Base-by-base conservation (phyloP, 2,113 vertebrate genomes). In the Rutilus rutilus region DNA sequence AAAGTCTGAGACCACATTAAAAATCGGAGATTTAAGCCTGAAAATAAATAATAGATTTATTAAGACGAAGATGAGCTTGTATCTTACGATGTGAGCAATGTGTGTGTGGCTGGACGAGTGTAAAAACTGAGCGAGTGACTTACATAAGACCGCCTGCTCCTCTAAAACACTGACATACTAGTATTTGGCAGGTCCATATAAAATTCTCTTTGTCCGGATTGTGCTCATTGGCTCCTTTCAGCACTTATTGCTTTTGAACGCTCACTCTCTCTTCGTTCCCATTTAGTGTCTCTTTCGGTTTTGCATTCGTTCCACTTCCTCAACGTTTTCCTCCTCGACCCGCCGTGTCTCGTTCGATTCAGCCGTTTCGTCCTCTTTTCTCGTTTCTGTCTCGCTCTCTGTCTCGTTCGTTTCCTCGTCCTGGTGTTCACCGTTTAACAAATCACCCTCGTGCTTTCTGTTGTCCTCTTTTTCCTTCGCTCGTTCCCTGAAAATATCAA, bases 401-500 rank as follows among this genome's bases (percentile, higher is more conserved):
- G 27, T 77, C 19, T 75, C 42, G 10, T 64, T 85, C 6, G 25
- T 11, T 4, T 47, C 78, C 78, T 85, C 69, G 47, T 50, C 79
- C 1, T 60, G 78, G 11, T 80, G 67, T 2, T 77, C 85, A 39
- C 42, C 69, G 57, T 87, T 82, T 1, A 23, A 23, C 5, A 6
- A 8, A 5, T 74, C 23, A 6, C 62, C 47, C 85, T 14, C 19
- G 5, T 52, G 67, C 39, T 62, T 73, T 27, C 19, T 67, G 42
- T 42, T 5, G 39, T 78, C 85, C 21, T 87, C 88, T 83, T 81
- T 92, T 88, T 93, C 90, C 88, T 88, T 83, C 89, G 94, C 93
- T 87, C 94, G 90, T 93, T 96, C 91, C 67, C 83, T 87, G 19
- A 97, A 96, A 78, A 98, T 95, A 91, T 97, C 95, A 3, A 97